A percentile compares a stretch with the other conserved stretches of the same genome.
Conservation (phyloP, 2,888 invertebrate genomes). For the Teleiodes luculella region DNA sequence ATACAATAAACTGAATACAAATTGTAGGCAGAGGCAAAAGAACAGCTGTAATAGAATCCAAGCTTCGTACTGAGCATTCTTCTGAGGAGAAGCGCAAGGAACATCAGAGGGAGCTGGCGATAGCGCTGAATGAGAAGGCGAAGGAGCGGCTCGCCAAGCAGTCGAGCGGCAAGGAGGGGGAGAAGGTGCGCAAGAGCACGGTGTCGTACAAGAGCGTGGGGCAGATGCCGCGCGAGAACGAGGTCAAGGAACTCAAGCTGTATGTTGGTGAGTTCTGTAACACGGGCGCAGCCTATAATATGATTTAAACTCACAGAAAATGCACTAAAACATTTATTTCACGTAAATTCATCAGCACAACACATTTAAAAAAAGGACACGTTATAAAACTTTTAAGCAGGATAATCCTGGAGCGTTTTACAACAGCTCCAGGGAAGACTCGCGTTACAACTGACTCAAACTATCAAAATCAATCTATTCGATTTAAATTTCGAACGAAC, state of each 20-base stretch:
- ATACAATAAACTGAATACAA: neutral
- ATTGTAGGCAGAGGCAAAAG: conserved; percentile 84
- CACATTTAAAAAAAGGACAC: too few species aligned
- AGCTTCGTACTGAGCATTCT: conserved; percentile 95
- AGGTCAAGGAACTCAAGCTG: conserved; percentile 94
- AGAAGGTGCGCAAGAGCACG: conserved; percentile 95
- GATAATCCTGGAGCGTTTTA: too few species aligned
- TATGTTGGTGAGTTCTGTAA: conserved; percentile 91
- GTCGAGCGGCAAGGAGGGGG: conserved; percentile 89
- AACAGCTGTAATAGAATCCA: conserved; percentile 94
- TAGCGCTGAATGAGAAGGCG: conserved; percentile 94
- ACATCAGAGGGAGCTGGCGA: conserved; percentile 96
- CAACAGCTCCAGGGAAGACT: too few species aligned
- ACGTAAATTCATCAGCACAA: too few species aligned
- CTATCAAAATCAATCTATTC: too few species aligned
- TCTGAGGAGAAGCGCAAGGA: conserved; percentile 98
- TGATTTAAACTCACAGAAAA: too few species aligned
- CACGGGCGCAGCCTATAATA: too few species aligned
- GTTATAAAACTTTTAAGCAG: too few species aligned
- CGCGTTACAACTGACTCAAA: too few species aligned
- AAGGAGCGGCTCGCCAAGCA: conserved; percentile 94
- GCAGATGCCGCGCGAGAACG: conserved; percentile 95
- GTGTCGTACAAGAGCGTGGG: conserved; percentile 95
- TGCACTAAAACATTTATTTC: too few species aligned
- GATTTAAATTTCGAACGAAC: too few species aligned